Conservation (phyloP, 2,888 invertebrate genomes). For the Drosophila paracracens region DNA sequence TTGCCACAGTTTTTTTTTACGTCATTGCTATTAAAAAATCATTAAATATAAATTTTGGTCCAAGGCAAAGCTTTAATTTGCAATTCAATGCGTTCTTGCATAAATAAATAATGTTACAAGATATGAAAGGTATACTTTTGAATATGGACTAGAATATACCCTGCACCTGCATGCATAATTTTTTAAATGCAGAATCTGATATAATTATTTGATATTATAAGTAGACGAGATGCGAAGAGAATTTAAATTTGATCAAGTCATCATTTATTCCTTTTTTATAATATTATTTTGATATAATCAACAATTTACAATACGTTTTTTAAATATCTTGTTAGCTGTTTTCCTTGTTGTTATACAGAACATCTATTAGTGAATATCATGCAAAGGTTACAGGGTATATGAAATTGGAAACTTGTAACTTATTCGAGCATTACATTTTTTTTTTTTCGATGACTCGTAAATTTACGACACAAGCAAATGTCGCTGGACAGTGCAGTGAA, state of each 20-base stretch:
- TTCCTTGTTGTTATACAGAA: background rate
- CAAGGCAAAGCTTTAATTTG: slow-evolving; percentile 55
- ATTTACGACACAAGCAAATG: slow-evolving; percentile 60
- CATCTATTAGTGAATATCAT: background rate
- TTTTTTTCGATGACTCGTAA: slow-evolving; percentile 47
- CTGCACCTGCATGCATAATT: background rate
- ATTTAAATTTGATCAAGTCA: background rate
- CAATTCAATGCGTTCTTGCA: slow-evolving; percentile 53
- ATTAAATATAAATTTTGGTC: slow-evolving; percentile 63
- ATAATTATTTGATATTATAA: background rate
- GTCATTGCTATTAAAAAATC: slow-evolving; percentile 57
- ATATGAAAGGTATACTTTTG: background rate
- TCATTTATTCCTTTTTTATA: background rate
- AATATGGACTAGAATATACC: slow-evolving; percentile 6
- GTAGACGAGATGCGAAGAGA: background rate
- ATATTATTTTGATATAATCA: background rate
- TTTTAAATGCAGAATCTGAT: background rate
- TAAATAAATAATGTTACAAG: slow-evolving; percentile 46
- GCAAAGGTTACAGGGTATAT: slow-evolving; percentile 7
- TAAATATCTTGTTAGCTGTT: background rate
- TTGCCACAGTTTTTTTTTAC: slow-evolving; percentile 48
- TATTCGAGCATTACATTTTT: slow-evolving; percentile 26
- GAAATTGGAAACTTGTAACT: slow-evolving; percentile 32
- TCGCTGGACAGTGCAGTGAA: slow-evolving; percentile 20
- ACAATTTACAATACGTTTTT: background rate